These are phyloP conservation scores for Pogona vitticeps DNA, from an alignment of 2,113 vertebrate species.

Conservation along the genomic window DNA sequence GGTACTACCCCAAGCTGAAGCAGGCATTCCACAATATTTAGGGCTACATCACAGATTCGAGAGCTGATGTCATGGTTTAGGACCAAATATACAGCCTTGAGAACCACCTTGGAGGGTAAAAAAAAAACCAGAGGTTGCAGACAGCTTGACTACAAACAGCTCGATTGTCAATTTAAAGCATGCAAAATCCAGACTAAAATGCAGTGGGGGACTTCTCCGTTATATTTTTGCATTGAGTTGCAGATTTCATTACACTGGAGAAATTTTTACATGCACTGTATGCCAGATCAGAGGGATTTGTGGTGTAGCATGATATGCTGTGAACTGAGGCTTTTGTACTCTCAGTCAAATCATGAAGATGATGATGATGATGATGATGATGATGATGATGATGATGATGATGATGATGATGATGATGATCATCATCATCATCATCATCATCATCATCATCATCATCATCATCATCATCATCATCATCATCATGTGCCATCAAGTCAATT, in stretches of 20 bases:
- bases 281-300: neutral
- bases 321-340: neutral
- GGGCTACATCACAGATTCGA: constrained; percentile 92
- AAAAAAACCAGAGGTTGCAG: constrained; percentile 18
- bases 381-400: too few species aligned
- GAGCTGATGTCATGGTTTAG: constrained; percentile 97
- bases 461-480: too few species aligned
- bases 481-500: too few species aligned
- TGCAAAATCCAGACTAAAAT: neutral
- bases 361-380: too few species aligned
- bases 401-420: too few species aligned
- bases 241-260: neutral
- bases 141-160: neutral
- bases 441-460: too few species aligned
- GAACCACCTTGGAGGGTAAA: constrained; percentile 81
- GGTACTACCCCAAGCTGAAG: constrained; percentile 96
- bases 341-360: too few species aligned
- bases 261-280: neutral
- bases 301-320: neutral
- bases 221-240: neutral
- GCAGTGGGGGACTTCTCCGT: too few species aligned
- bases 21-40: constrained; percentile 95
- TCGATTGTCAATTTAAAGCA: neutral
- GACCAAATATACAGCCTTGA: constrained; percentile 94
- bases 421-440: too few species aligned